Evolutionary conservation across 2,113 vertebrate genomes (phyloP).

Genomic region (Dromaius novaehollandiae): DNA sequence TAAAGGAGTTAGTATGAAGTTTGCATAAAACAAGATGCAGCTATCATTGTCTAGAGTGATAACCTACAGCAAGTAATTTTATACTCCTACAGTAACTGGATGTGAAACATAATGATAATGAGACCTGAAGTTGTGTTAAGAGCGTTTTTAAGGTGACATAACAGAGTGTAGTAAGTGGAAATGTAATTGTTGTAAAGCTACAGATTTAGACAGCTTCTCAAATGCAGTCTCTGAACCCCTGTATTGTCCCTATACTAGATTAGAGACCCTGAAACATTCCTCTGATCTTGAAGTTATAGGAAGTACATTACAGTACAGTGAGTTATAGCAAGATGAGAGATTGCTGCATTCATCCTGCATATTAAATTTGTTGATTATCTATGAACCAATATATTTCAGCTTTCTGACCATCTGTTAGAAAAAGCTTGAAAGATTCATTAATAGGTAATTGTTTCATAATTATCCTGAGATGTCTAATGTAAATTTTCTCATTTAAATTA

Average conservation of each 20-base stretch:
- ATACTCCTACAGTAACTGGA: background rate
- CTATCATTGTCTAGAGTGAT: background rate
- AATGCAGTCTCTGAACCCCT: background rate
- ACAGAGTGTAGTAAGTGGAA: background rate
- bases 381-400: slow-evolving; percentile 54
- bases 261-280: background rate
- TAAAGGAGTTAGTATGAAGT: background rate
- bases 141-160: background rate
- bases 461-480: slow-evolving; percentile 35
- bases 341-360: slow-evolving; percentile 19
- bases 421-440: slow-evolving; percentile 53
- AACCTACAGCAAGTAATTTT: background rate
- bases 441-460: slow-evolving; percentile 64
- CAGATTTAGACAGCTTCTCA: background rate
- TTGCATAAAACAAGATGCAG: background rate
- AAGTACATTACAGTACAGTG: background rate
- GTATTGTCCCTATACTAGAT: background rate
- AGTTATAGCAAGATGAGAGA: slow-evolving; percentile 25
- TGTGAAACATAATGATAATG: background rate
- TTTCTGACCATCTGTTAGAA: slow-evolving; percentile 68
- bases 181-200: background rate
- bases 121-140: background rate
- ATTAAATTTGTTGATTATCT: slow-evolving; percentile 65
- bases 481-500: slow-evolving; percentile 55
- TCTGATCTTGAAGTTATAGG: slow-evolving; percentile 20